Conservation (phyloP, 2,113 vertebrate species). For the Crotalus tigris region DNA sequence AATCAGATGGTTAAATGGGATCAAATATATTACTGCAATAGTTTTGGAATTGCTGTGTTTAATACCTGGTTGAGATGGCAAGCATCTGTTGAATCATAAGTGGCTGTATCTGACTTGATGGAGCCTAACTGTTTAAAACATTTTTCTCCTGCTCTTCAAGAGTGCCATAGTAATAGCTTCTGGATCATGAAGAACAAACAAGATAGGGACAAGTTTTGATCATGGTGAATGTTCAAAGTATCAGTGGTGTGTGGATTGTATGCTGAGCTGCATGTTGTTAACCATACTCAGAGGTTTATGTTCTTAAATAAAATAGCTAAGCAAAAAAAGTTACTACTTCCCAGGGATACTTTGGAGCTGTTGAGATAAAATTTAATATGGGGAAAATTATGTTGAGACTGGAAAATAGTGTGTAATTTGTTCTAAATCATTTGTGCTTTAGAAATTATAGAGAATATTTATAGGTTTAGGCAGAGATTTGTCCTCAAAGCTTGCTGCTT, state of each 20-base stretch:
- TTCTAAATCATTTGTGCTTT: background rate
- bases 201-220: background rate
- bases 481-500: background rate
- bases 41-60: background rate
- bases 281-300: fast-evolving
- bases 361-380: background rate
- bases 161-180: background rate
- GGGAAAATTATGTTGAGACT: background rate
- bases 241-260: background rate
- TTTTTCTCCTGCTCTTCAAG: background rate
- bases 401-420: background rate
- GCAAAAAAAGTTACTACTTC: background rate
- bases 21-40: background rate
- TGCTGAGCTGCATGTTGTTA: background rate
- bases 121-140: background rate
- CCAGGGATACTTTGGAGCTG: background rate
- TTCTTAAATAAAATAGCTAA: background rate
- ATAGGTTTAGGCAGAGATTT: background rate
- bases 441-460: background rate
- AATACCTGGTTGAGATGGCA: background rate
- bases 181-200: background rate
- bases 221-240: constrained; percentile 7
- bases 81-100: background rate
- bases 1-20: background rate
- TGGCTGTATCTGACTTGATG: background rate